Evolutionary conservation across 1,140 invertebrate genomes (phyloP).

Genomic region (Calosoma granatense): DNA sequence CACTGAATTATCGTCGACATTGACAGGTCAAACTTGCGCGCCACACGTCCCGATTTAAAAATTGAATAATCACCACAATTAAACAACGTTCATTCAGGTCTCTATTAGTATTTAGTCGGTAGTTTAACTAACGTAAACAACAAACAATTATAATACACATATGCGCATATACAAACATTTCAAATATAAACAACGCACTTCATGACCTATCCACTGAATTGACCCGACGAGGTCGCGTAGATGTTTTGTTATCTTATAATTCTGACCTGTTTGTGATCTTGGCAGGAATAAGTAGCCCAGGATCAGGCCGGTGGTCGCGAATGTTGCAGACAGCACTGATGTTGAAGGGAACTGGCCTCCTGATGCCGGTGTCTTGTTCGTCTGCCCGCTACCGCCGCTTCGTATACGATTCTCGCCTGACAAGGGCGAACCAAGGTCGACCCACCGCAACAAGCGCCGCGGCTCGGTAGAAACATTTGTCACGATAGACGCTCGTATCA

Average conservation of each 20-base stretch:
- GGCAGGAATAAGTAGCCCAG: not conserved
- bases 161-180: not conserved
- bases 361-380: not conserved
- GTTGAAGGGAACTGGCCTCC: not conserved
- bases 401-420: slow-evolving; percentile 19
- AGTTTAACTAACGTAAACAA: not conserved
- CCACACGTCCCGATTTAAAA: not conserved
- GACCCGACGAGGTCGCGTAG: not conserved
- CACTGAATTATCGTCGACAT: not conserved
- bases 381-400: slow-evolving; percentile 16
- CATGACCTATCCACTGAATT: not conserved
- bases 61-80: too few species aligned
- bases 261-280: not conserved
- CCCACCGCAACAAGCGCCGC: not conserved
- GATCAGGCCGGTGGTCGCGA: not conserved
- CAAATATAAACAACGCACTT: not conserved
- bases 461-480: not conserved
- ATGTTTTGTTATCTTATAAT: not conserved
- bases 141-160: not conserved
- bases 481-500: not conserved
- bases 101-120: not conserved
- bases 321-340: not conserved
- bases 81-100: too few species aligned
- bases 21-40: not conserved
- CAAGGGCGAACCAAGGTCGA: slow-evolving; percentile 26